A percentile compares a stretch with the other conserved stretches of the same genome.
Evolutionary conservation across 2,797 vertebrate genomes (phyloP).

Genomic region (Uromys caudimaculatus): DNA sequence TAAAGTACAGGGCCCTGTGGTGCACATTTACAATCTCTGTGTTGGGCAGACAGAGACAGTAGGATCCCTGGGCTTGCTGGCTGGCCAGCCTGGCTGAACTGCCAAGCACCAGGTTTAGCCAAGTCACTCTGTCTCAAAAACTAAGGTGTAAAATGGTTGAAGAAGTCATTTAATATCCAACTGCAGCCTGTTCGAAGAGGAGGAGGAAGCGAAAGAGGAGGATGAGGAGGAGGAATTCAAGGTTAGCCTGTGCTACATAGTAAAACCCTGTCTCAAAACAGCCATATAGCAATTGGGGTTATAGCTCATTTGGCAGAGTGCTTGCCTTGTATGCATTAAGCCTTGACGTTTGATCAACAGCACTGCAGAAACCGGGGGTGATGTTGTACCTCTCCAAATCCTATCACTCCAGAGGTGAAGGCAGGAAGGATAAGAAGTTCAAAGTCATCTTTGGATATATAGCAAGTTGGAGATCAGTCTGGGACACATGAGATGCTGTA

Average conservation of each 20-base stretch:
- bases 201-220: background rate
- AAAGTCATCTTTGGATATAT: background rate
- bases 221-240: background rate
- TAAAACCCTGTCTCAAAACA: background rate
- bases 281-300: background rate
- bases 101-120: background rate
- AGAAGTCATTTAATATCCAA: background rate
- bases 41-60: background rate
- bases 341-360: background rate
- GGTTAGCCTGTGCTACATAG: background rate
- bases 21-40: background rate
- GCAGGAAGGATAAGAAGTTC: background rate
- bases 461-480: background rate
- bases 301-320: background rate
- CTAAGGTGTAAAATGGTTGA: background rate
- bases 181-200: background rate
- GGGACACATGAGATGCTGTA: background rate
- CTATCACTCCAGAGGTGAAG: background rate
- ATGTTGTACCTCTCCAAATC: background rate
- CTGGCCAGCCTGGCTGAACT: background rate
- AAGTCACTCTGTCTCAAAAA: background rate
- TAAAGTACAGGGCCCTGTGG: background rate
- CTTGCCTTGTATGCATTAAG: background rate
- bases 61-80: background rate
- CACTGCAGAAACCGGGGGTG: background rate